Base-by-base conservation (phyloP, 2,113 vertebrate species). In the Oreochromis aureus region DNA sequence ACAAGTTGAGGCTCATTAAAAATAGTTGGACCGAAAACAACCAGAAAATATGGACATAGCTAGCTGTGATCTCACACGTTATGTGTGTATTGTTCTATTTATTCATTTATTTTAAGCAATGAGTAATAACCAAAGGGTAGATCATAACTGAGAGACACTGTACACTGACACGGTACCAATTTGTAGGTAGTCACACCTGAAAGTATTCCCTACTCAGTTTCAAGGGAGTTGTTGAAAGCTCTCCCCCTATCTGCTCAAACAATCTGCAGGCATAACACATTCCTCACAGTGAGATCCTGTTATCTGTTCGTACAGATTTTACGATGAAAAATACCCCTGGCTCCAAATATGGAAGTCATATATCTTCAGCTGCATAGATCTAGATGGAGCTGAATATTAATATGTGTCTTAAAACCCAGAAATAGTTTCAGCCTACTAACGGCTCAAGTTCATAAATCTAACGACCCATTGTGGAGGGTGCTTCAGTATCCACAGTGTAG, bases 381-480 rank as follows among this genome's bases (percentile, higher is more conserved):
- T 30, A 80, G 54, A 88, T 11, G 71, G 82, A 51, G 56, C 39
- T 48, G 83, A 81, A 79, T 89, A 92, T 93, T 84, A 92, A 90
- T 90, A 34, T 1, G 3, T 34, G 48, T 86, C 84, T 46, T 3
- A 36, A 54, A 32, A 61, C 54, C 92, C 84, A 22, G 59, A 89
- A 94, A 91, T 92, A 92, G 90, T 82, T 78, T 73, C 44, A 82
- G 80, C 32, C 81, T 27, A 46, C 56, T n/a, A 73, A 85, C 34
- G 15, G 85, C 34, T 87, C 46, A 55, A 76, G 85, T 91, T 85
- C 48, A 92, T 93, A 90, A 90, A 92, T 92, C 55, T 73, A 73
- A 83, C n/a, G 19, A 86, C 55, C 10, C 32, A 27, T 54, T 85
- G 61, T 30, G 36, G 46, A 41, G 32, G 63, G 22, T 6, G 8